A percentile compares a stretch with the other conserved stretches of the same genome.
phyloP scores from a whole-genome alignment of 2,888 invertebrate genomes.

The Melolontha melolontha region DNA sequence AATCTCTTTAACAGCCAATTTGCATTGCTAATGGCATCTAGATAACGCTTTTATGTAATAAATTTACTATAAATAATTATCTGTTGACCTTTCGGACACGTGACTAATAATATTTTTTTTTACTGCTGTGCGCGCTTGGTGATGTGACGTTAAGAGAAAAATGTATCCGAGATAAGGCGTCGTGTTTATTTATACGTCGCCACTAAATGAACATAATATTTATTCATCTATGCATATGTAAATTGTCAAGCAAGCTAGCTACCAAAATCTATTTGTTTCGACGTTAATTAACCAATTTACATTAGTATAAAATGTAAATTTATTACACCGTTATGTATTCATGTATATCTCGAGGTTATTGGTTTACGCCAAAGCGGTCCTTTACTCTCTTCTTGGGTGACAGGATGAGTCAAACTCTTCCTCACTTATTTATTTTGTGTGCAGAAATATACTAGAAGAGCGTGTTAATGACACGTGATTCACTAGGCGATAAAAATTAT shows the following conservation, averaged over 20 bases:
- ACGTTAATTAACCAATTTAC: slow-evolving; percentile 10
- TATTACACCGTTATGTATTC: not conserved
- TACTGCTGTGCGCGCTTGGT: not conserved
- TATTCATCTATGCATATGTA: slow-evolving; percentile 20
- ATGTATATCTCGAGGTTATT: slow-evolving; percentile 2
- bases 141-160: slow-evolving; percentile 19
- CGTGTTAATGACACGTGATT: not conserved
- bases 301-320: slow-evolving; percentile 30
- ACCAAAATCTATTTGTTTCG: slow-evolving; percentile 15
- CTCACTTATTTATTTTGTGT: not conserved
- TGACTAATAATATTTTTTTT: slow-evolving; percentile 37
- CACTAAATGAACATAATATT: slow-evolving; percentile 18
- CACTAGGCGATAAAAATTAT: slow-evolving; percentile 7
- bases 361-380: slow-evolving; percentile 1
- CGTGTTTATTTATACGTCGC: slow-evolving; percentile 26
- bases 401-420: slow-evolving; percentile 1
- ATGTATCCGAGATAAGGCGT: slow-evolving; percentile 15
- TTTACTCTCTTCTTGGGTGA: not conserved
- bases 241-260: slow-evolving; percentile 10
- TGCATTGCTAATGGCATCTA: slow-evolving; percentile 38
- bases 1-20: slow-evolving; percentile 37
- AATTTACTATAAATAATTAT: slow-evolving; percentile 41
- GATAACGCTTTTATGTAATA: slow-evolving; percentile 37
- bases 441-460: not conserved
- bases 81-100: slow-evolving; percentile 41